Evolutionary conservation across 2,797 vertebrate species (phyloP), one percentile per base, ranked within the genome.

Genomic region (Pipistrellus nathusii): DNA sequence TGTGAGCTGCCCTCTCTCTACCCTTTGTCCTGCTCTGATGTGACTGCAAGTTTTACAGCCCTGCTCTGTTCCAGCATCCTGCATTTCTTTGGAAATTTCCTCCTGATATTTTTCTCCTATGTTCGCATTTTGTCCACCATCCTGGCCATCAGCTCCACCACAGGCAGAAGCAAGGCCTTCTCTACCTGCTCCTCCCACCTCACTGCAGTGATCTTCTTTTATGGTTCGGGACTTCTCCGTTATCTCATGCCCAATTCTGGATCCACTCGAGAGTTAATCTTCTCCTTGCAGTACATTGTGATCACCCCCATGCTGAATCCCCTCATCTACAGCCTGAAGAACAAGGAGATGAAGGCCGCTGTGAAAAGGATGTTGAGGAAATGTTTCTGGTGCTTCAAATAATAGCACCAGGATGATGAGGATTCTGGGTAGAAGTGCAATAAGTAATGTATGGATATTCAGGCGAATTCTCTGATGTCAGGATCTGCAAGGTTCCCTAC

Each of bases 171-270:
- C 48, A 96, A 96, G 71, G 80, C 95, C 6, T 93, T 94, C 51
- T 95, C 89, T 55, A 95, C 92, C 23, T 95, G 92, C 41, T 88
- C 85, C 18, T 92, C 92, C 11, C 95, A 95, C 64, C 57, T 96
- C 27, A 78, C 51, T 41, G 46, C 72, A 18, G 90, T 93, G 41
- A 62, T 11, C 35, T 55, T 93, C 7, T 93, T 90, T 68, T 85
- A 57, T 71, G 71, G 86, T 10, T 94, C 97, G 38, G 59, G 77
- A 48, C 17, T 76, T 20, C 35, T 73, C 53, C 13, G 23, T 9
- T 68, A 76, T 83, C 57, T 88, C 9, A 83, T 82, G 46, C 69
- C 92, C 6, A 75, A 30, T 25, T 82, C 77, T 35, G 91, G 91
- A 30, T 88, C 68, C 18, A 48, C n/a, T 6, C 30, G 32, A 48